phyloP scores from a whole-genome alignment of 1,140 invertebrate genomes.

The Bradynema listronoti region DNA sequence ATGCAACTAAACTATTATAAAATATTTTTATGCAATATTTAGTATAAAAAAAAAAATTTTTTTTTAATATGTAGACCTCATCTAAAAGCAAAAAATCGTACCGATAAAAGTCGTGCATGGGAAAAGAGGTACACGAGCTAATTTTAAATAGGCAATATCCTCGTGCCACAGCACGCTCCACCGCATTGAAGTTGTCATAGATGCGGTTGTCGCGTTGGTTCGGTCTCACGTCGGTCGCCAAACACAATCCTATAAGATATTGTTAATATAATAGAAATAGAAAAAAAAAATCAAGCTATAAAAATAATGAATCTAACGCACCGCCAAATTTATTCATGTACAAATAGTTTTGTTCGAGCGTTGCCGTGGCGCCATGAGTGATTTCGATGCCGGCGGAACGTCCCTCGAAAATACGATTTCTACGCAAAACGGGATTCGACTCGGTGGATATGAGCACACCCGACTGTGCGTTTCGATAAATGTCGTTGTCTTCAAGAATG shows the following conservation, averaged over 20 bases:
- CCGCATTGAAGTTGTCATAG: slow-evolving; percentile 94
- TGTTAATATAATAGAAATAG: no score
- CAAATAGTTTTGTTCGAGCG: slow-evolving; percentile 66
- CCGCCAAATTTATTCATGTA: slow-evolving; percentile 98
- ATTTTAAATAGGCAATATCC: slow-evolving; percentile 99
- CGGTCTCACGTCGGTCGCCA: slow-evolving; percentile 93
- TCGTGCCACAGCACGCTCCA: slow-evolving; percentile 87
- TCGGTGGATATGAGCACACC: slow-evolving; percentile 95
- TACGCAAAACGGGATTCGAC: slow-evolving; percentile 82
- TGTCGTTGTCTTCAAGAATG: slow-evolving; percentile 89
- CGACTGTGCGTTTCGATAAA: slow-evolving; percentile 95
- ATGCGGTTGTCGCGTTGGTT: slow-evolving; percentile 86
- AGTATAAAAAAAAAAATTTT: neutral
- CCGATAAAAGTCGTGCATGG: slow-evolving; percentile 98
- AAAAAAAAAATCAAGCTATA: no score
- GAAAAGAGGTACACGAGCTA: slow-evolving; percentile 95
- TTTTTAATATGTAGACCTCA: neutral
- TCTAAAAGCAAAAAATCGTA: slow-evolving; percentile 32
- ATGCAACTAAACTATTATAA: slow-evolving; percentile 67
- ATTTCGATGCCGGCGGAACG: slow-evolving; percentile 95
- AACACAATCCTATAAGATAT: slow-evolving; percentile 65
- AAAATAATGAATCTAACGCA: no score
- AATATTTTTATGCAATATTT: slow-evolving; percentile 7
- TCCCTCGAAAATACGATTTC: slow-evolving; percentile 94
- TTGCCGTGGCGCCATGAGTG: slow-evolving; percentile 93